These are phyloP conservation scores for Trachymyrmex septentrionalis DNA, from an alignment of 1,140 invertebrate species.

Conservation along the genomic window DNA sequence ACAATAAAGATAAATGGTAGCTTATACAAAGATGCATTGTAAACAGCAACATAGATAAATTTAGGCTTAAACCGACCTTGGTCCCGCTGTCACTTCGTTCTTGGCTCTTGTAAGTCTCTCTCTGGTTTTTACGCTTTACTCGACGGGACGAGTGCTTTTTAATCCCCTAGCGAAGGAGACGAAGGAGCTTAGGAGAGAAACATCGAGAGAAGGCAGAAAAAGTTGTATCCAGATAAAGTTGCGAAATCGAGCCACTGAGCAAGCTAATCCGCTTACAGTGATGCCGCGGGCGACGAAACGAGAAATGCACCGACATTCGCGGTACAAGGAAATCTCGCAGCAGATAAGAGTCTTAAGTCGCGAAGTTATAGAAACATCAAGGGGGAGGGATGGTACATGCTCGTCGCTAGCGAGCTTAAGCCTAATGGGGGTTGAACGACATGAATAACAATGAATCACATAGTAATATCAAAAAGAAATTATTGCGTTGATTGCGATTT, in stretches of 20 bases:
- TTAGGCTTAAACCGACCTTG: slow-evolving; percentile 10
- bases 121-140: slow-evolving; percentile 26
- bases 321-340: slow-evolving; percentile 37
- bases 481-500: slow-evolving; percentile 1
- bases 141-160: slow-evolving; percentile 30
- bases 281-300: slow-evolving; percentile 14
- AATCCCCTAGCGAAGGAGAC: slow-evolving; percentile 54
- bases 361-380: slow-evolving; percentile 73
- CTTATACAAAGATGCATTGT: not conserved
- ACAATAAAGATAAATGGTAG: not conserved
- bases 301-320: slow-evolving; percentile 38
- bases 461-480: slow-evolving; percentile 28
- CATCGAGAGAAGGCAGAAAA: slow-evolving; percentile 24
- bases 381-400: not conserved
- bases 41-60: not conserved
- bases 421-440: slow-evolving; percentile 2
- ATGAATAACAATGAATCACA: not conserved
- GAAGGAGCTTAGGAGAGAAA: slow-evolving; percentile 26
- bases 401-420: slow-evolving; percentile 29
- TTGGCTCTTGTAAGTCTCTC: slow-evolving; percentile 63
- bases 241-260: slow-evolving; percentile 66
- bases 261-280: slow-evolving; percentile 79
- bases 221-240: slow-evolving; percentile 71
- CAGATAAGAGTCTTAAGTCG: slow-evolving; percentile 56
- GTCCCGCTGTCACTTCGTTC: slow-evolving; percentile 38